Evolutionary conservation across 2,113 vertebrate genomes (phyloP).

Genomic region (Ceyx margarethae): DNA sequence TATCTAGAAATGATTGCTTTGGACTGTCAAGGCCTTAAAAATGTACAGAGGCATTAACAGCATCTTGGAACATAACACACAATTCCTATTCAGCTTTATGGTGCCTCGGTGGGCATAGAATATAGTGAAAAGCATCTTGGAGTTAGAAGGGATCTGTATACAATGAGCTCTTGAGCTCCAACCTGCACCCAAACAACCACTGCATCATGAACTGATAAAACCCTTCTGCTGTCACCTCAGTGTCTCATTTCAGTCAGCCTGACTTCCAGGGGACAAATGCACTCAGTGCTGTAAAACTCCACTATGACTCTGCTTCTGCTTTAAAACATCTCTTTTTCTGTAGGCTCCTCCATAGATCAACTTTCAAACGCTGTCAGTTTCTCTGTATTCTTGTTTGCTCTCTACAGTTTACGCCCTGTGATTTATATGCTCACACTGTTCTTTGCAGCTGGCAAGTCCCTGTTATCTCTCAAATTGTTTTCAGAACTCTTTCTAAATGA

Average conservation of each 20-base stretch:
- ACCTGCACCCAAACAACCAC: neutral
- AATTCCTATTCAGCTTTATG: neutral
- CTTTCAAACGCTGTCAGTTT: neutral
- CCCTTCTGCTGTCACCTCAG: neutral
- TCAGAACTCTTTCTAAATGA: neutral
- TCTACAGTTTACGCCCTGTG: neutral
- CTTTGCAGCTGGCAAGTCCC: neutral
- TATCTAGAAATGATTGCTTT: neutral
- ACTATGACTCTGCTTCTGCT: neutral
- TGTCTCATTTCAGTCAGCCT: neutral
- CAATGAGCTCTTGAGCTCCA: neutral
- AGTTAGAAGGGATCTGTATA: neutral
- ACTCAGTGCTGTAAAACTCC: neutral
- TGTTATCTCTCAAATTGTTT: neutral
- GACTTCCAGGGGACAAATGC: neutral
- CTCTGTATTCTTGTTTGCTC: neutral
- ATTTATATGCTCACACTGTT: neutral
- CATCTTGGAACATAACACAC: neutral
- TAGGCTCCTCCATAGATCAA: neutral
- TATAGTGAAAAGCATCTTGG: neutral
- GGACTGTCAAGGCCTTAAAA: neutral
- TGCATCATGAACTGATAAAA: neutral
- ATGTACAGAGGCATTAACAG: neutral
- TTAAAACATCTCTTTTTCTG: neutral
- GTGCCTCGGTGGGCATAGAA: neutral